phyloP scores from a whole-genome alignment of 2,797 vertebrate species.

The Crenuchus spilurus region DNA sequence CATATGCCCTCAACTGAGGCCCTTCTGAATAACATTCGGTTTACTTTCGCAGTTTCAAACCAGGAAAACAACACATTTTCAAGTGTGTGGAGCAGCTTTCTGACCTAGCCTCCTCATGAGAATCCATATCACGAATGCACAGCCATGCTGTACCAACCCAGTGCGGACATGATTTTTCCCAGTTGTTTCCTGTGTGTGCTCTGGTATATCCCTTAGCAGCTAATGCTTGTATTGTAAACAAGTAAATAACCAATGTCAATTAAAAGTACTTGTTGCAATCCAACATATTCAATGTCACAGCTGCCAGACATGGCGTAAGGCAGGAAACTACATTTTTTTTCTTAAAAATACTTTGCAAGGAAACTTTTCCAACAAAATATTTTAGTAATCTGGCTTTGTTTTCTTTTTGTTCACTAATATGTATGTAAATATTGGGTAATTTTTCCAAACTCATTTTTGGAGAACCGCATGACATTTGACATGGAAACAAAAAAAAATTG shows the following conservation, averaged over 20 bases:
- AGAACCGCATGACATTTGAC: conserved; percentile 49
- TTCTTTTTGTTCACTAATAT: neutral
- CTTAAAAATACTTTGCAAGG: too few relatives aligned
- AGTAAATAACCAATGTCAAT: conserved; percentile 49
- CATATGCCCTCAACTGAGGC: conserved; percentile 47
- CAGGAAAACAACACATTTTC: conserved; percentile 33
- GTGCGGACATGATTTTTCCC: conserved; percentile 19
- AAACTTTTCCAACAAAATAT: neutral
- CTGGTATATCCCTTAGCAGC: conserved; percentile 50
- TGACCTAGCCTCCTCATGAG: conserved; percentile 65
- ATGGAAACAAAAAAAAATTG: conserved; percentile 48
- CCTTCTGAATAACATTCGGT: conserved; percentile 45
- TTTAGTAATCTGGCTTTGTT: neutral
- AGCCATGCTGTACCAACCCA: conserved; percentile 56
- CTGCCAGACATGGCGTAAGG: neutral
- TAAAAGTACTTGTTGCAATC: conserved; percentile 16
- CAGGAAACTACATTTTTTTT: neutral
- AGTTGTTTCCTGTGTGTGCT: conserved; percentile 30
- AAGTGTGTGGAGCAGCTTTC: conserved; percentile 58
- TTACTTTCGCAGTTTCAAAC: conserved; percentile 56
- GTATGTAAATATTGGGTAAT: neutral
- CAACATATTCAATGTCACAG: neutral
- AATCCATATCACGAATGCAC: conserved; percentile 66
- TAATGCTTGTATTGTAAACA: conserved; percentile 45
- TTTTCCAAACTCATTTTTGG: conserved; percentile 13